A percentile compares a stretch with the other conserved stretches of the same genome.
These are phyloP conservation scores for Amphimallon solstitiale DNA, from an alignment of 2,888 invertebrate species.

Conservation along the genomic window DNA sequence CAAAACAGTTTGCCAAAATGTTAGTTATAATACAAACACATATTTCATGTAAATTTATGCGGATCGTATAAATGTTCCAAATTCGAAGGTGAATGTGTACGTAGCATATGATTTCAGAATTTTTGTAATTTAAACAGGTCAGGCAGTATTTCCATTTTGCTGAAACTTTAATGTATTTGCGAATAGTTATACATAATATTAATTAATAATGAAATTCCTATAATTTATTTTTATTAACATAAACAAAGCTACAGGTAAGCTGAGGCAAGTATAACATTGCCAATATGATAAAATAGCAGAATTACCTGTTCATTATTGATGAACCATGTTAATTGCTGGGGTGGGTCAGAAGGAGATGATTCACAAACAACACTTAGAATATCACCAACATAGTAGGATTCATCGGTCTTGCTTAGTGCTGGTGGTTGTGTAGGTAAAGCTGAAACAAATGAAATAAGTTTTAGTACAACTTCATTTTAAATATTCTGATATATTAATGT, in stretches of 20 bases:
- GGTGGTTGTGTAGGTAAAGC: constrained; percentile 45
- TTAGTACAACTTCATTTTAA: neutral
- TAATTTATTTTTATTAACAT: too few species aligned
- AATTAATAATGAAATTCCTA: too few species aligned
- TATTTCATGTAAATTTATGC: neutral
- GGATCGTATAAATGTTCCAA: neutral
- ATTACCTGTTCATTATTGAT: constrained; percentile 46
- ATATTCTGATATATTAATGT: neutral
- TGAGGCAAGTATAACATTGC: too few species aligned
- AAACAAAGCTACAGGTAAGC: too few species aligned
- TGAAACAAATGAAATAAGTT: constrained; percentile 29
- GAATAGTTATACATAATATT: too few species aligned
- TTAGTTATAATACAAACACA: neutral
- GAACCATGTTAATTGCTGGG: constrained; percentile 46
- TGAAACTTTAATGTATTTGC: too few species aligned
- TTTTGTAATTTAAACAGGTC: too few species aligned
- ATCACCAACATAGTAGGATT: constrained; percentile 44
- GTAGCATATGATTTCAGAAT: too few species aligned
- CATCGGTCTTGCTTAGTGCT: constrained; percentile 41
- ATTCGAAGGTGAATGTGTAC: neutral
- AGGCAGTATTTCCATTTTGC: too few species aligned
- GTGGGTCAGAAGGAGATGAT: constrained; percentile 46
- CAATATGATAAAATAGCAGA: neutral
- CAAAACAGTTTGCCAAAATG: neutral
- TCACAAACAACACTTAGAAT: constrained; percentile 46